These are phyloP conservation scores for Mustelus asterias DNA, from an alignment of 2,113 vertebrate species.

Conservation along the genomic window DNA sequence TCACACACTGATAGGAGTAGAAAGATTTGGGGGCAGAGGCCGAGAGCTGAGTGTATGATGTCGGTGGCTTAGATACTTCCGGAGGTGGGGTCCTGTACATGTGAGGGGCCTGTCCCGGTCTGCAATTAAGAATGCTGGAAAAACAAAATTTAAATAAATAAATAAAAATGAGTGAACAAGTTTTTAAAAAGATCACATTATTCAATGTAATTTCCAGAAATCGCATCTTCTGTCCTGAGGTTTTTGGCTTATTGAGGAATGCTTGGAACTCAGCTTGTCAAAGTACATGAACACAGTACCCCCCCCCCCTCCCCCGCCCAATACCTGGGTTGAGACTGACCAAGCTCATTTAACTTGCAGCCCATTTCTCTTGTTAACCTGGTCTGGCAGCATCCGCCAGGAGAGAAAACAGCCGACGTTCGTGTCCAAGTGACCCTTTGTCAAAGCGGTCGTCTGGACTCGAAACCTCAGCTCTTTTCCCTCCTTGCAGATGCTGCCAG, in stretches of 20 bases:
- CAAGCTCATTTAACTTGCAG: neutral
- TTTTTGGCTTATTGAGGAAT: neutral
- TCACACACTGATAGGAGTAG: conserved; percentile 60
- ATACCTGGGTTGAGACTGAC: neutral
- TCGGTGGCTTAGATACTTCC: conserved; percentile 58
- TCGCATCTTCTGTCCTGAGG: neutral
- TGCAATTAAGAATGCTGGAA: conserved; percentile 41
- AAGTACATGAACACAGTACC: too few species aligned
- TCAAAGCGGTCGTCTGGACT: too few species aligned
- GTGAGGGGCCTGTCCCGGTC: conserved; percentile 65
- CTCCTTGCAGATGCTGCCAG: too few species aligned
- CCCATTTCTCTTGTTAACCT: neutral
- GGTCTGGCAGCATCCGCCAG: too few species aligned
- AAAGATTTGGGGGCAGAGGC: conserved; percentile 77
- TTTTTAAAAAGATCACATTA: neutral
- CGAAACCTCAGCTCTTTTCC: too few species aligned
- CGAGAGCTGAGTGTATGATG: conserved; percentile 61
- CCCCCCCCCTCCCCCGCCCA: too few species aligned
- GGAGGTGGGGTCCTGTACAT: conserved; percentile 61
- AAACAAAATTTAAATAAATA: conserved; percentile 39
- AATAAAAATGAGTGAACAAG: neutral
- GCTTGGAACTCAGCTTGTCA: neutral
- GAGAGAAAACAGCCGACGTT: too few species aligned
- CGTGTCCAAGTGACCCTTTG: too few species aligned
- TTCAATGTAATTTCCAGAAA: neutral